A percentile compares a stretch with the other conserved stretches of the same genome.
Conservation (phyloP, 2,797 vertebrate genomes). For the Emydoidea blandingii region DNA sequence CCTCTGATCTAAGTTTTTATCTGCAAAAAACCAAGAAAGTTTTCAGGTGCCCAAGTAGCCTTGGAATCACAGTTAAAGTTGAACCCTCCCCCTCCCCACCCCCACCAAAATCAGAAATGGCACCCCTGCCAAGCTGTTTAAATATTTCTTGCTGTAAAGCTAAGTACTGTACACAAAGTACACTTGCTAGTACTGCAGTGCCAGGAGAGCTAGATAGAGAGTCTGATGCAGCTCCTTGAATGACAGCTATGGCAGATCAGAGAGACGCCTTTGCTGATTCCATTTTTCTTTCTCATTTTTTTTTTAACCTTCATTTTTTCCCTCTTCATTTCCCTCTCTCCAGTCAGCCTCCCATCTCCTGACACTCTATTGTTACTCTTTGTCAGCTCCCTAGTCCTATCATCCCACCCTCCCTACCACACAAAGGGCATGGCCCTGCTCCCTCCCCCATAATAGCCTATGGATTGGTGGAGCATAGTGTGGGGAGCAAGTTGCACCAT, state of each 20-base stretch:
- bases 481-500: too few relatives aligned
- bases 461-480: too few relatives aligned
- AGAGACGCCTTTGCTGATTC: background rate
- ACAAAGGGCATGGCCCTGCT: background rate
- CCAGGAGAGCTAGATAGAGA: background rate
- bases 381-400: background rate
- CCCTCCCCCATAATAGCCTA: background rate
- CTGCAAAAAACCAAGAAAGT: too few relatives aligned
- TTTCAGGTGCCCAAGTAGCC: too few relatives aligned
- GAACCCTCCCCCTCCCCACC: too few relatives aligned
- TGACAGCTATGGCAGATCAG: background rate
- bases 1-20: too few relatives aligned
- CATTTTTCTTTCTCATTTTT: background rate
- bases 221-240: accelerated
- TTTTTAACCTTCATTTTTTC: background rate
- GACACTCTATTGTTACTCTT: background rate
- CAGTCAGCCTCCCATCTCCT: background rate
- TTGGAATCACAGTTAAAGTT: too few relatives aligned
- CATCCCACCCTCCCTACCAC: background rate
- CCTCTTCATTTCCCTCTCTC: background rate
- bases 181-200: background rate
- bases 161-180: background rate
- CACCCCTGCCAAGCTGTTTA: background rate
- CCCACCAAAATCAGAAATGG: too few relatives aligned
- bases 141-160: background rate